phyloP scores from a whole-genome alignment of 2,888 invertebrate species.

The Leucophenga montana region DNA sequence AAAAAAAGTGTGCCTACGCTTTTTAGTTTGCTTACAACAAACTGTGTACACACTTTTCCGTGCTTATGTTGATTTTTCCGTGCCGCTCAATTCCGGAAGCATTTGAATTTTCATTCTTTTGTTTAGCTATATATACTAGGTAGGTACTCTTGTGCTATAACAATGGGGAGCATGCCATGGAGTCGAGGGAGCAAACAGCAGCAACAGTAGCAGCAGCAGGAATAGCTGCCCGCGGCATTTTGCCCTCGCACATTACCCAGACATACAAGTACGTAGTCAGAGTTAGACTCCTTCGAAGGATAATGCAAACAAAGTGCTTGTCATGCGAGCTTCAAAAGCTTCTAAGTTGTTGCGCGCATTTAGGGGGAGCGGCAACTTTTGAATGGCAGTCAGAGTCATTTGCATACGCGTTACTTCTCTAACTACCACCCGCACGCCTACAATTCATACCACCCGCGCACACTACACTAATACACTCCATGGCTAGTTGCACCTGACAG shows the following conservation, averaged over 20 bases:
- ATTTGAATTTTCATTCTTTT: conserved; percentile 14
- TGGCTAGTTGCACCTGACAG: not conserved
- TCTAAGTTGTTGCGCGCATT: not conserved
- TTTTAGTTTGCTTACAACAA: too few species aligned
- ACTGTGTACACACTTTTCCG: not conserved
- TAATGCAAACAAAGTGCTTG: conserved; percentile 3
- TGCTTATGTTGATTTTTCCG: conserved; percentile 11
- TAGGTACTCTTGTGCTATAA: not conserved
- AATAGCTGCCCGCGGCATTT: too few species aligned
- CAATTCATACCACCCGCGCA: too few species aligned
- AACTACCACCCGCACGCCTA: not conserved
- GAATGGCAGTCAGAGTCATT: not conserved
- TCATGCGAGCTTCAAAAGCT: not conserved
- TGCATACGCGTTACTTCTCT: not conserved
- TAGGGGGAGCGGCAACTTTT: not conserved
- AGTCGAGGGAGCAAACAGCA: too few species aligned
- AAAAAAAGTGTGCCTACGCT: not conserved
- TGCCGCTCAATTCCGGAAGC: conserved; percentile 16
- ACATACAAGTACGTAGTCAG: too few species aligned
- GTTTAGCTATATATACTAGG: conserved; percentile 12
- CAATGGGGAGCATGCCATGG: too few species aligned
- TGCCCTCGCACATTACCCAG: too few species aligned
- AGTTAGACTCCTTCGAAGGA: too few species aligned
- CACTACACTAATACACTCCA: too few species aligned
- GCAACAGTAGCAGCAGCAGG: too few species aligned